Evolutionary conservation across 2,888 invertebrate genomes (phyloP), one percentile per base, ranked within the genome.

Genomic region (Cyclophora punctaria): DNA sequence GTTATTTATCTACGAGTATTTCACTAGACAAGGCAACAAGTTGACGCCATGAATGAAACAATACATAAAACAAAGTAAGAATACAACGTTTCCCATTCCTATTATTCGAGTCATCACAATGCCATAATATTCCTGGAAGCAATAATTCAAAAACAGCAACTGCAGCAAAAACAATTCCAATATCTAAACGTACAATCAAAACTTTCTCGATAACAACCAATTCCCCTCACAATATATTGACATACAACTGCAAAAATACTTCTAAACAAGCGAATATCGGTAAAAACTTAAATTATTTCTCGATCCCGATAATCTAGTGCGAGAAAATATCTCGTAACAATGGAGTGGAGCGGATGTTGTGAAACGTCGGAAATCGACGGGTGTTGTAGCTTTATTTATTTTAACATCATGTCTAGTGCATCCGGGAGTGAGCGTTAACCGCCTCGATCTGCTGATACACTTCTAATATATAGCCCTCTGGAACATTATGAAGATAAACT

Each of bases 371-470:
- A 83, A 76, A 82, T 83, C 79, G 80, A 83, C 78, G 80, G 72
- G 73, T 78, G 71, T 71, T 44, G 34, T 44, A 33, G 64, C 67
- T 82, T 82, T 83, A 83, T 84, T 83, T 84, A 83, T 84, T 84
- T 83, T 75, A 83, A 82, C 80, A 77, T 82, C 81, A 80, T 80
- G 78, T 80, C 82, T 73, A 69, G 58, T 66, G 70, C 77, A 75
- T 84, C 83, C 84, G 80, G 76, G 69, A 74, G 73, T 73, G 75
- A 75, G 71, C 73, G 75, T 69, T 71, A 37, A 37, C 37, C 63
- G 66, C 67, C 71, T 60, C 71, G 69, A 74, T 77, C 70, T 73
- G 64, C 64, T 67, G 76, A 75, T 75, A 75, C 66, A 58, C 66
- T 56, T 59, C 50, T 71, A 64, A 73, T 68, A 62, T 72, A 73